Percentiles rank a stretch among this genome's conserved stretches.
Evolutionary conservation across 1,140 invertebrate genomes (phyloP).

Genomic region (Tetraneura akinire): DNA sequence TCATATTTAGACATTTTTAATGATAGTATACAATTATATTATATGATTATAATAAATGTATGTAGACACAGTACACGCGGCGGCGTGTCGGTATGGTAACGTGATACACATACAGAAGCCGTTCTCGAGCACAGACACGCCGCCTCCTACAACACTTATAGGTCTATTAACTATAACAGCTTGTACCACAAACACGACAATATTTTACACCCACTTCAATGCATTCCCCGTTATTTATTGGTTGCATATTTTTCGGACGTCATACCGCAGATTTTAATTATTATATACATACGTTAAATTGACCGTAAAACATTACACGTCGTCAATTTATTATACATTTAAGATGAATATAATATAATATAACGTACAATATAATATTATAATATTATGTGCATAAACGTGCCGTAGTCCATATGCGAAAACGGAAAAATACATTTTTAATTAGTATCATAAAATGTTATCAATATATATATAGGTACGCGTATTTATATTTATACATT

Average conservation of each 20-base stretch:
- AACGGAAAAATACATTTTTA: too few species aligned
- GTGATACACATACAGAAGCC: slow-evolving; percentile 15
- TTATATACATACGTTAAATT: slow-evolving; percentile 7
- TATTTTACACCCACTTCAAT: neutral
- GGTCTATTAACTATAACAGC: slow-evolving; percentile 7
- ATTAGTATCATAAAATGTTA: too few species aligned
- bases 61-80: neutral
- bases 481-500: too few species aligned
- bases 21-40: too few species aligned
- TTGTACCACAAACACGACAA: slow-evolving; percentile 9
- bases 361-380: too few species aligned
- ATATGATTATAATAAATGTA: neutral
- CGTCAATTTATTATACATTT: too few species aligned
- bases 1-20: too few species aligned
- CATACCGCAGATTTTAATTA: slow-evolving; percentile 27
- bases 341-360: too few species aligned
- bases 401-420: too few species aligned
- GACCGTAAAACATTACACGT: slow-evolving; percentile 2
- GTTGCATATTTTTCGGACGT: slow-evolving; percentile 16
- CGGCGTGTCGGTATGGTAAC: neutral
- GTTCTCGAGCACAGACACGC: neutral
- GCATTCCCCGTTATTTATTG: neutral
- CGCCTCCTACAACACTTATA: neutral
- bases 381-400: too few species aligned
- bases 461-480: too few species aligned